A percentile compares a stretch with the other conserved stretches of the same genome.
phyloP scores from a whole-genome alignment of 2,113 vertebrate species.

The Gavialis gangeticus region DNA sequence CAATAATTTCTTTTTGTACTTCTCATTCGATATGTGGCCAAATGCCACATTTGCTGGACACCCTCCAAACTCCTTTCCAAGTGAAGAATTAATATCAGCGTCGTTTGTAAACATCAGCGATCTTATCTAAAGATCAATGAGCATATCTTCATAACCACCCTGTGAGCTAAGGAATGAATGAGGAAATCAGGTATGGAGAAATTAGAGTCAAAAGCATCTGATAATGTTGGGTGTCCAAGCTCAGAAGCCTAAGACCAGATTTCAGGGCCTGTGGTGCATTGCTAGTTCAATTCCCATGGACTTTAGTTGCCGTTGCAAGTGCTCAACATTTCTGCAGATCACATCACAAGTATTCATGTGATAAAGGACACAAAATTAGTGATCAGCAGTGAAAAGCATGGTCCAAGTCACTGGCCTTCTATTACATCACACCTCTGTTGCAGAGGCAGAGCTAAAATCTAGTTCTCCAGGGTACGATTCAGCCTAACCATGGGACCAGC shows the following conservation, averaged over 20 bases:
- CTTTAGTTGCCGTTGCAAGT: background rate
- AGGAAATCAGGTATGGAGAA: constrained; percentile 19
- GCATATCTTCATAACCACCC: background rate
- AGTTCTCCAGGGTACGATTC: background rate
- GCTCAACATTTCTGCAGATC: background rate
- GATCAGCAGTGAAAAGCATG: fast-evolving
- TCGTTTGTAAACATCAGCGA: background rate
- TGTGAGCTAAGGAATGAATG: background rate
- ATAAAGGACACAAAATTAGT: background rate
- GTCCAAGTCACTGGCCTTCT: background rate
- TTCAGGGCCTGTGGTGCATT: background rate
- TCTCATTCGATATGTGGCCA: background rate
- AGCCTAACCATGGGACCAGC: background rate
- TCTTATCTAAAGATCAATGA: background rate
- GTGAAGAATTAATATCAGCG: constrained; percentile 20
- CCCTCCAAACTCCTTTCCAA: constrained; percentile 21
- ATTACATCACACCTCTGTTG: background rate
- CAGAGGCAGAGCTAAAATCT: background rate
- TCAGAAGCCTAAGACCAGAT: background rate
- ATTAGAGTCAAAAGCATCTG: constrained; percentile 45
- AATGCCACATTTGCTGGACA: background rate
- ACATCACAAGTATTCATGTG: background rate
- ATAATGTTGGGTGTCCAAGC: background rate
- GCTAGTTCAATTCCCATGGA: background rate
- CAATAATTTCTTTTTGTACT: background rate